These are phyloP conservation scores for Macropis europaea DNA, from an alignment of 2,888 invertebrate species.

Conservation along the genomic window DNA sequence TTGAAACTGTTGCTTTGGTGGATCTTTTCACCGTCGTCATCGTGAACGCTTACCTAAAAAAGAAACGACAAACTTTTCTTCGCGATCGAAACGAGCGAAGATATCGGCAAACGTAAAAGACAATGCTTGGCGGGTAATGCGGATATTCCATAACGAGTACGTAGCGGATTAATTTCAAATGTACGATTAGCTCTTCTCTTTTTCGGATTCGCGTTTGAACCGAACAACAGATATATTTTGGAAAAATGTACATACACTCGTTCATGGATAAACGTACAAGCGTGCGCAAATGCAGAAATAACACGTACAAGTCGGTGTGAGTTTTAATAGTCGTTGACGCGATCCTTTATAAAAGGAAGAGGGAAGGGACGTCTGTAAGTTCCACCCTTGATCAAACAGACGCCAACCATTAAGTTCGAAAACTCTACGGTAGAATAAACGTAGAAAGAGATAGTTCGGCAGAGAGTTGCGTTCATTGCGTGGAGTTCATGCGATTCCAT, in stretches of 20 bases:
- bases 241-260: neutral
- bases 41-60: conserved; percentile 85
- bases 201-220: no score
- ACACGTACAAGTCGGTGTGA: conserved; percentile 70
- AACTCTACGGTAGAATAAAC: neutral
- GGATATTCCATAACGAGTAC: neutral
- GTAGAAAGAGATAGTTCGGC: neutral
- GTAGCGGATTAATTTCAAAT: neutral
- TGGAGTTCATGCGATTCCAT: conserved; percentile 19
- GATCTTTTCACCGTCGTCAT: conserved; percentile 88
- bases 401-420: conserved; percentile 36
- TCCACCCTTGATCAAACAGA: conserved; percentile 76
- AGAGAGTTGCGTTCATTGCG: neutral
- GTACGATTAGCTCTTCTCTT: no score
- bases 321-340: conserved; percentile 75
- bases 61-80: conserved; percentile 13
- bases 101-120: neutral
- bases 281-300: conserved; percentile 22
- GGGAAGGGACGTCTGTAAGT: conserved; percentile 75
- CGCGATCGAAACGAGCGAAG: neutral
- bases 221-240: no score
- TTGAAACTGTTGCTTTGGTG: conserved; percentile 96
- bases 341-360: conserved; percentile 76
- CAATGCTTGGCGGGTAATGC: neutral
- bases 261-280: neutral